Conservation (phyloP, 2,113 vertebrate species). For the Todiramphus chloris region DNA sequence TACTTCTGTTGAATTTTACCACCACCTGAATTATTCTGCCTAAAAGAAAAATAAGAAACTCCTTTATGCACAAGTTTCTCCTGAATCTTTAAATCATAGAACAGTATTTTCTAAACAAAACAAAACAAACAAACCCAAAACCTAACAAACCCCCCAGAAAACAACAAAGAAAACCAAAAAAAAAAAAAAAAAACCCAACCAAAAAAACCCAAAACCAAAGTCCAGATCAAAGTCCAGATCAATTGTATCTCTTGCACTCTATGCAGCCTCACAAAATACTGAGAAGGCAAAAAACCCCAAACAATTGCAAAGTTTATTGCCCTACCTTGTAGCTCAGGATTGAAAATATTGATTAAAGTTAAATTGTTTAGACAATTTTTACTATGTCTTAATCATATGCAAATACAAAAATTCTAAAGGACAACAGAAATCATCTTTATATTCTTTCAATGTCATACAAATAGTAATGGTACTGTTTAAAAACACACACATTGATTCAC, state of each 20-base stretch:
- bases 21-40: neutral
- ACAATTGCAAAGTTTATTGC: neutral
- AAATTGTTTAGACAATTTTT: constrained; percentile 34
- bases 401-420: neutral
- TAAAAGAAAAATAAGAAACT: neutral
- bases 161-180: too few relatives aligned
- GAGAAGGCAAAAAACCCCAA: neutral
- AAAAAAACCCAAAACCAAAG: neutral
- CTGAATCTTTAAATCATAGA: neutral
- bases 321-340: neutral
- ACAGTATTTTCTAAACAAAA: neutral
- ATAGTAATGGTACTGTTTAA: neutral
- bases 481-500: neutral
- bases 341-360: constrained; percentile 21
- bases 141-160: neutral
- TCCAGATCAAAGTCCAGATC: neutral
- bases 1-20: neutral
- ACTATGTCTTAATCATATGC: neutral
- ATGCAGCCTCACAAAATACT: neutral
- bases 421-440: neutral
- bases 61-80: neutral
- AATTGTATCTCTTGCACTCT: neutral
- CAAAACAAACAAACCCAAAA: neutral
- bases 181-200: too few relatives aligned
- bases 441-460: neutral